Evolutionary conservation across 1,140 invertebrate genomes (phyloP).

Genomic region (Temnothorax curvispinosus): DNA sequence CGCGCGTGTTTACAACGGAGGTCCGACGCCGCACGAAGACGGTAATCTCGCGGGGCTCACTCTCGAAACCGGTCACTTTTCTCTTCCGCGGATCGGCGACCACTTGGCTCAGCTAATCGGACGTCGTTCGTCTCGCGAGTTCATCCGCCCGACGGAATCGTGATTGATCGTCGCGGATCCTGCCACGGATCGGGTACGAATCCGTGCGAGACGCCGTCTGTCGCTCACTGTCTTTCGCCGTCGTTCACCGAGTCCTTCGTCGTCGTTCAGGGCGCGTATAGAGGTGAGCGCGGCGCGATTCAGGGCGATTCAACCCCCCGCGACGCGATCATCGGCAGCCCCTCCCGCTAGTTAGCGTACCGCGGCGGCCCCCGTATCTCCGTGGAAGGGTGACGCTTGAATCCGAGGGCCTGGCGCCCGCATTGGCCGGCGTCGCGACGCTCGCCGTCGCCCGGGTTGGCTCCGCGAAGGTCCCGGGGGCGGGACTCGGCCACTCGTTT

Average conservation of each 20-base stretch:
- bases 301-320: constrained; percentile 70
- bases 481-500: constrained; percentile 66
- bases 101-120: background rate
- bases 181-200: constrained; percentile 3
- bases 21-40: background rate
- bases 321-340: constrained; percentile 68
- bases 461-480: constrained; percentile 60
- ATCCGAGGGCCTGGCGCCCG: constrained; percentile 46
- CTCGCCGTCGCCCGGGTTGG: constrained; percentile 72
- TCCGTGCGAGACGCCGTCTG: constrained; percentile 30
- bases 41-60: background rate
- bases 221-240: constrained; percentile 18
- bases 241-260: constrained; percentile 4
- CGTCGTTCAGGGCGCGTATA: constrained; percentile 67
- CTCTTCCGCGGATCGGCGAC: background rate
- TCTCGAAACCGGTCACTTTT: background rate
- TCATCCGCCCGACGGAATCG: constrained; percentile 15
- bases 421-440: constrained; percentile 75
- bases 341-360: constrained; percentile 37
- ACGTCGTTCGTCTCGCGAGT: background rate
- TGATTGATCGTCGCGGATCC: constrained; percentile 31
- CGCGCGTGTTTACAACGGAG: background rate
- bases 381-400: constrained; percentile 51
- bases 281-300: constrained; percentile 70
- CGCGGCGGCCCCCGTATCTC: background rate